Evolutionary conservation across 1,140 invertebrate genomes (phyloP), one percentile per base, ranked within the genome.

Genomic region (Cydia splendana): DNA sequence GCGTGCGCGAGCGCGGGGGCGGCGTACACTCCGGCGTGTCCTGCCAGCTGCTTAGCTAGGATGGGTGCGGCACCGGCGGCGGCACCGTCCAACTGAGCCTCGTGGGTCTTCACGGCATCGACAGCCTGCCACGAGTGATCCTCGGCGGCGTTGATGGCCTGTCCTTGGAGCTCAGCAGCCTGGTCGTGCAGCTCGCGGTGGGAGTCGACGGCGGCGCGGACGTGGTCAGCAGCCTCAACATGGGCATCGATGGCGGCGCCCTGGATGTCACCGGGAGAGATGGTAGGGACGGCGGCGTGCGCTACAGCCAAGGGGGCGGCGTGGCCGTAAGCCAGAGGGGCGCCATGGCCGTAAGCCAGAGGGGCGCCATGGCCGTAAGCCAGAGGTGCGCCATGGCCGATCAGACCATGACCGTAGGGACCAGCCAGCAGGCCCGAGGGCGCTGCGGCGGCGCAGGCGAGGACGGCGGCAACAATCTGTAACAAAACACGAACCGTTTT

Each of bases 341-440:
- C 51, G 51, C 77, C 80, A 18, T 30, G 65, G 28, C 71, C 42
- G 45, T 74, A 38, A 42, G 73, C 73, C 28, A 38, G 65, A 15
- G 34, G 73, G 4, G 53, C 53, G 4, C 53, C n/a, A 18, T 30
- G 65, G 30, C 73, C 20, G 73, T 74, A 38, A 42, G 73, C 73
- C 28, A 38, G 65, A 6, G 34, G 73, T 0, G 53, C 53, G 4
- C 4, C 53, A 18, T 82, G 85, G 28, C 81, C 85, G 45, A 81
- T 65, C 38, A 88, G 82, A 48, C 88, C 85, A 57, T 84, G 84
- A 77, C 79, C 84, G 76, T 88, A 91, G 78, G 86, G 83, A 76
- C 81, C 85, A 76, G 88, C 90, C 84, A 88, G 85, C 88, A 91
- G 84, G 79, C 89, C 87, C 24, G 81, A 84, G 1, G 89, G 88